A percentile compares a stretch with the other conserved stretches of the same genome.
phyloP scores from a whole-genome alignment of 2,113 vertebrate species.

The Rhinoderma darwinii region DNA sequence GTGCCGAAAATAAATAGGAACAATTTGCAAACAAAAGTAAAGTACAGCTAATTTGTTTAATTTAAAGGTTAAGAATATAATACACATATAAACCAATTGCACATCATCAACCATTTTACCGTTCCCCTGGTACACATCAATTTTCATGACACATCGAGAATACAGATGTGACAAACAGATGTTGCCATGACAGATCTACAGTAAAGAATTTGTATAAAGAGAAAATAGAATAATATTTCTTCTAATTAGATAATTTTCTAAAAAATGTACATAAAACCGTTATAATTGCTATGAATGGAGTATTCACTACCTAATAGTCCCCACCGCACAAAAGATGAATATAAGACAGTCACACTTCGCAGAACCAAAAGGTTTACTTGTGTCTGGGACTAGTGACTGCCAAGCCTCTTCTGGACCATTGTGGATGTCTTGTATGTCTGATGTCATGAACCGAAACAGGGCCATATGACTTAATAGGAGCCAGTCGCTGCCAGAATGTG shows the following conservation, averaged over 20 bases:
- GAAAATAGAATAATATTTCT: not conserved
- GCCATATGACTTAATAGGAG: conserved; percentile 47
- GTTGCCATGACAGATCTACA: not conserved
- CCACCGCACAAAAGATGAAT: not conserved
- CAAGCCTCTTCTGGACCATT: conserved; percentile 31
- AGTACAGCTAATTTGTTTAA: conserved; percentile 11
- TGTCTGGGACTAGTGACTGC: conserved; percentile 28
- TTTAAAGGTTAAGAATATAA: conserved; percentile 12
- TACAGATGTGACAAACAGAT: conserved; percentile 19
- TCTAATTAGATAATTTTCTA: not conserved
- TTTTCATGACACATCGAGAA: not conserved
- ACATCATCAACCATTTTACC: conserved; percentile 26
- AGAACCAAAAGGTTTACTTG: conserved; percentile 45
- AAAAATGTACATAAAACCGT: too few relatives aligned
- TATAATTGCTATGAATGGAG: not conserved
- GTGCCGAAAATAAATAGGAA: conserved; percentile 15
- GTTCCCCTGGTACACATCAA: not conserved
- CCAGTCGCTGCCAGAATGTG: conserved; percentile 24
- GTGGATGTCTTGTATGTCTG: conserved; percentile 38
- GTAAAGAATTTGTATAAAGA: not conserved
- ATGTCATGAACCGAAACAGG: conserved; percentile 39
- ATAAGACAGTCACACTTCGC: conserved; percentile 21
- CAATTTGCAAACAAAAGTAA: conserved; percentile 6
- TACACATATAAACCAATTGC: conserved; percentile 30
- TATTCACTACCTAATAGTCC: not conserved